These are phyloP conservation scores for Margaritifera margaritifera DNA, from an alignment of 2,888 invertebrate genomes.

Conservation along the genomic window DNA sequence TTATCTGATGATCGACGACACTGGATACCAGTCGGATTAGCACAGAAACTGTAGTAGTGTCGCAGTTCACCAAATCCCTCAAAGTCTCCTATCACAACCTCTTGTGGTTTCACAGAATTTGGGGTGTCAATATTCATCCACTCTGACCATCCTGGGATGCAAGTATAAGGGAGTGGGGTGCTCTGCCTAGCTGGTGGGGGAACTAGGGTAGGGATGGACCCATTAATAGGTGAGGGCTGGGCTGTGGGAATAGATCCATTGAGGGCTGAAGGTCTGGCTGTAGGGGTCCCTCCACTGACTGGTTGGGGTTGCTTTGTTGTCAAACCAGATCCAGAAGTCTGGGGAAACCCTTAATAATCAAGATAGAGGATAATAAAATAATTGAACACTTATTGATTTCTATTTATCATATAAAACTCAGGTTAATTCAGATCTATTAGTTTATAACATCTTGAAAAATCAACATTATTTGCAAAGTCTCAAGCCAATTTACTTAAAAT, in stretches of 20 bases:
- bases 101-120: constrained; percentile 21
- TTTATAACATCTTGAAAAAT: too few species aligned
- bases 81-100: constrained; percentile 47
- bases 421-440: too few species aligned
- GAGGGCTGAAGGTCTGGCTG: constrained; percentile 8
- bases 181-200: constrained; percentile 11
- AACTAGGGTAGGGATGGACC: constrained; percentile 11
- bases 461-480: too few species aligned
- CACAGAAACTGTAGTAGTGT: constrained; percentile 56
- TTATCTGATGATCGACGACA: constrained; percentile 48
- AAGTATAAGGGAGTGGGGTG: constrained; percentile 38
- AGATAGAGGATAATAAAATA: too few species aligned
- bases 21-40: constrained; percentile 55
- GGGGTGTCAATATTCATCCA: constrained; percentile 58
- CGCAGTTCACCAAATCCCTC: constrained; percentile 47
- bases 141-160: constrained; percentile 49
- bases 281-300: constrained; percentile 2
- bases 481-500: too few species aligned
- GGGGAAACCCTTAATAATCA: too few species aligned
- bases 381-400: too few species aligned
- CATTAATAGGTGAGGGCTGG: constrained; percentile 7
- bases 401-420: too few species aligned
- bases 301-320: not conserved
- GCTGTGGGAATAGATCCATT: constrained; percentile 7
- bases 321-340: too few species aligned